Percentiles rank a stretch among this genome's conserved stretches.
Conservation (phyloP, 2,888 invertebrate genomes). For the Galerucella calmariensis region DNA sequence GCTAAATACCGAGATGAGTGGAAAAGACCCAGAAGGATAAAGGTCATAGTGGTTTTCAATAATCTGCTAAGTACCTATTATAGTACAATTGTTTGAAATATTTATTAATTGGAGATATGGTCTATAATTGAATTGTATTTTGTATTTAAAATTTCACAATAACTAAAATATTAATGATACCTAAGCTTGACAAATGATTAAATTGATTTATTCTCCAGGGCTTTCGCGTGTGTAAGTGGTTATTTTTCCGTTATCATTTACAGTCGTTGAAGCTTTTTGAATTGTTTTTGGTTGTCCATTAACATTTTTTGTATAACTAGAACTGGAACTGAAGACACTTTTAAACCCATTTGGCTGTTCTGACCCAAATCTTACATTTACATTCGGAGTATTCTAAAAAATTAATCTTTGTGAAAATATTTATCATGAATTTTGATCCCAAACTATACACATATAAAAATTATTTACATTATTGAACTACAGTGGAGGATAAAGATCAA, state of each 20-base stretch:
- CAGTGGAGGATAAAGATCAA: too few relatives aligned
- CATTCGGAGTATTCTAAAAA: constrained; percentile 67
- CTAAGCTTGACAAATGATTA: neutral
- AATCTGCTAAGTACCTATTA: too few relatives aligned
- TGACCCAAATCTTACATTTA: constrained; percentile 63
- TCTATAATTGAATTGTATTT: neutral
- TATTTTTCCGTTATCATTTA: constrained; percentile 81
- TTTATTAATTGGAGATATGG: neutral
- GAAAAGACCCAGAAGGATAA: too few relatives aligned
- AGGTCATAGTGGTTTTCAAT: too few relatives aligned
- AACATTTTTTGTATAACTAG: constrained; percentile 69
- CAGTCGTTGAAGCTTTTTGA: constrained; percentile 72
- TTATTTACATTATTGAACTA: neutral
- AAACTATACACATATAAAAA: neutral
- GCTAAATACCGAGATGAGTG: too few relatives aligned
- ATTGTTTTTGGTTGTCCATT: constrained; percentile 70
- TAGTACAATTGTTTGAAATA: neutral
- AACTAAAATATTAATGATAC: neutral
- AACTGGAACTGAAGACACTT: constrained; percentile 75
- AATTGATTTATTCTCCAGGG: constrained; percentile 51
- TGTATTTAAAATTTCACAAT: neutral
- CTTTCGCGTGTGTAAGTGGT: constrained; percentile 70
- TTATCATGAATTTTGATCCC: too few relatives aligned
- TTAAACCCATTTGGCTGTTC: constrained; percentile 58
- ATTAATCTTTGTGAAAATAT: neutral